Conservation (phyloP, 1,140 invertebrate species). For the Macrotrachela quadricornifera region DNA sequence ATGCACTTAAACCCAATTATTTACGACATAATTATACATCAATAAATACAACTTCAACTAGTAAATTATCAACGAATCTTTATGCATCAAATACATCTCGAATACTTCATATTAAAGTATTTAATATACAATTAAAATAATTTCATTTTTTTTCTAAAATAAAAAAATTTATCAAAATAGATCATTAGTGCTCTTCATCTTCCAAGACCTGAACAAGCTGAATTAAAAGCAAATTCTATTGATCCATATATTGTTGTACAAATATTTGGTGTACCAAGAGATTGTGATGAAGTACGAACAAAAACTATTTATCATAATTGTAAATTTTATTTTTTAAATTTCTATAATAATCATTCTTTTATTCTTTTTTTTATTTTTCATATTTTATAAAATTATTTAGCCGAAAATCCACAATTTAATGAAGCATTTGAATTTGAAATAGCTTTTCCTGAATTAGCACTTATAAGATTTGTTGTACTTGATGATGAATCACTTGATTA, state of each 20-base stretch:
- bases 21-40: constrained; percentile 34
- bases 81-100: constrained; percentile 25
- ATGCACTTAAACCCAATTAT: constrained; percentile 40
- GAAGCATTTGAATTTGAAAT: constrained; percentile 45
- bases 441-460: constrained; percentile 40
- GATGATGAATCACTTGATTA: constrained; percentile 46
- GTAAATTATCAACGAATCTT: no score
- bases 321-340: no score
- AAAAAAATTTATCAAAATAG: constrained; percentile 13
- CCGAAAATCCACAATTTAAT: constrained; percentile 43
- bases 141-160: not conserved
- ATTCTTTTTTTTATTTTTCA: not conserved
- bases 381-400: constrained; percentile 14
- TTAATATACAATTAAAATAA: not conserved
- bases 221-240: constrained; percentile 37
- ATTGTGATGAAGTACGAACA: constrained; percentile 41
- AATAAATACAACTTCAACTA: constrained; percentile 34
- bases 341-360: not conserved
- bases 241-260: constrained; percentile 44
- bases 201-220: constrained; percentile 40
- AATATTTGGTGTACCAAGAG: constrained; percentile 40
- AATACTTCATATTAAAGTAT: constrained; percentile 36
- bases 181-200: constrained; percentile 44
- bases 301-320: constrained; percentile 43
- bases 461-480: constrained; percentile 41